These are phyloP conservation scores for Zaprionus kolodkinae DNA, from an alignment of 1,140 invertebrate genomes.

Conservation along the genomic window DNA sequence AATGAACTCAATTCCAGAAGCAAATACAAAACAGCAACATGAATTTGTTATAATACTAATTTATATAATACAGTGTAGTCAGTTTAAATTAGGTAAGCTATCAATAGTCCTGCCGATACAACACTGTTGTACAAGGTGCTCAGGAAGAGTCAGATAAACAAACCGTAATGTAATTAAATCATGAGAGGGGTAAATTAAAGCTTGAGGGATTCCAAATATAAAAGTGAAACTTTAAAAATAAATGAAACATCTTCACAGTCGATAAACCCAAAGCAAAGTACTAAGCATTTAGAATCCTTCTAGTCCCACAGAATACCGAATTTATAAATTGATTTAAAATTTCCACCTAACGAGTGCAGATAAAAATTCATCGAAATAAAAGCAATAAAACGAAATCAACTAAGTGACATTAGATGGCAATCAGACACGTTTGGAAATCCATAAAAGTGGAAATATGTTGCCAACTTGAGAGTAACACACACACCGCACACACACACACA, in stretches of 20 bases:
- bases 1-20: no score
- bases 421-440: conserved; percentile 76
- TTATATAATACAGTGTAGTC: no score
- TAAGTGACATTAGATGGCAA: conserved; percentile 71
- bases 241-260: not conserved
- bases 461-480: conserved; percentile 46
- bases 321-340: conserved; percentile 39
- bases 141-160: no score
- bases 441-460: conserved; percentile 79
- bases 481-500: conserved; percentile 1
- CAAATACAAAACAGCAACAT: no score
- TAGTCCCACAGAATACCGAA: not conserved
- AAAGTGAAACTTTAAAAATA: no score
- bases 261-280: not conserved
- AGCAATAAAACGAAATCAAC: conserved; percentile 68
- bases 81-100: no score
- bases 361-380: conserved; percentile 48
- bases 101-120: no score
- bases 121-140: no score
- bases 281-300: not conserved
- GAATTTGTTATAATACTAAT: no score
- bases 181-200: no score
- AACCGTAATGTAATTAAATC: no score
- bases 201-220: no score
- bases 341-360: conserved; percentile 17